These are phyloP conservation scores for Uromys caudimaculatus DNA, from an alignment of 2,797 vertebrate genomes.

Conservation along the genomic window DNA sequence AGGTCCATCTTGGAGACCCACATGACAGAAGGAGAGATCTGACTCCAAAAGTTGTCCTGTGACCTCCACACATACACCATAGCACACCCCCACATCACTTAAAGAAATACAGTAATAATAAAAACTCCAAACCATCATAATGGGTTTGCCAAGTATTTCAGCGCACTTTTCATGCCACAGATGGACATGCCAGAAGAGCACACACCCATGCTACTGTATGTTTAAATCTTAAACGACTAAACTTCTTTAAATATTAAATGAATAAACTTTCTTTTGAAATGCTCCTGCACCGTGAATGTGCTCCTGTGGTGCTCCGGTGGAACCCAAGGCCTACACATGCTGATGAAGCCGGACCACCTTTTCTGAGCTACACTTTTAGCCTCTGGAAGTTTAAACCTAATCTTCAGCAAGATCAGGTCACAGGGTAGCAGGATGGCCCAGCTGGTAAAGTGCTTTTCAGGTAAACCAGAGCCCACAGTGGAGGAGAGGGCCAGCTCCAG, in stretches of 20 bases:
- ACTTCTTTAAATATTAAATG: conserved; percentile 45
- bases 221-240: conserved; percentile 32
- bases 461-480: background rate
- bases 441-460: background rate
- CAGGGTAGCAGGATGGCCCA: background rate
- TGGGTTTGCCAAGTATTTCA: background rate
- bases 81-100: background rate
- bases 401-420: background rate
- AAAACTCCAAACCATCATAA: background rate
- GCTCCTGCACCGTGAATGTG: background rate
- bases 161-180: background rate
- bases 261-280: background rate
- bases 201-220: background rate
- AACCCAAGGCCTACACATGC: background rate
- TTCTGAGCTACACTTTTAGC: background rate
- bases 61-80: background rate
- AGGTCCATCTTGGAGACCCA: background rate
- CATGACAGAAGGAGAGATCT: background rate
- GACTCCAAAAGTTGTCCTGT: background rate
- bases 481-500: background rate
- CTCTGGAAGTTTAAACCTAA: background rate
- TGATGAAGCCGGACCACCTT: background rate
- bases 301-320: background rate
- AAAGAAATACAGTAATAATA: background rate
- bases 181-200: background rate